phyloP scores from a whole-genome alignment of 2,113 vertebrate genomes.

The Thamnaconus septentrionalis region DNA sequence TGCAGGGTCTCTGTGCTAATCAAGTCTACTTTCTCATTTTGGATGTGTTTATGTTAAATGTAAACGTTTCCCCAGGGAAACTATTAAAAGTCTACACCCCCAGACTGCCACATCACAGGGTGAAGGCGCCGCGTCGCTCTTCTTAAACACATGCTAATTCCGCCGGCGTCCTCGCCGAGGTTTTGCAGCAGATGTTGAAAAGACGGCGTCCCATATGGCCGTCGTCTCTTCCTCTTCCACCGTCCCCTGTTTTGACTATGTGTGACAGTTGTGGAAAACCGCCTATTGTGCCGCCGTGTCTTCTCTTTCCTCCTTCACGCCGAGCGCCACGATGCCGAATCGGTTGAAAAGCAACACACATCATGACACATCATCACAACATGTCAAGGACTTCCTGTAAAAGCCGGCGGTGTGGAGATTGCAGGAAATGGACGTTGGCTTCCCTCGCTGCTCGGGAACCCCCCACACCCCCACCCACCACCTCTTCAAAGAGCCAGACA shows the following conservation, averaged over 20 bases:
- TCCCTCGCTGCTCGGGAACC: conserved; percentile 14
- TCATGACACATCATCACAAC: conserved; percentile 29
- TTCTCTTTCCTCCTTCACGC: background rate
- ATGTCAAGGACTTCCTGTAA: conserved; percentile 47
- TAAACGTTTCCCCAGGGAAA: no score
- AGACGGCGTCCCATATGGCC: no score
- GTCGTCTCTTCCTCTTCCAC: conserved; percentile 16
- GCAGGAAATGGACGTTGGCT: conserved; percentile 22
- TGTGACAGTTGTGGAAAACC: conserved; percentile 40
- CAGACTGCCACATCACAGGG: no score
- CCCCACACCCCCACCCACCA: conserved; percentile 41
- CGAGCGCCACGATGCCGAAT: conserved; percentile 24
- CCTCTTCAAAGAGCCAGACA: conserved; percentile 59
- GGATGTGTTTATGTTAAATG: no score
- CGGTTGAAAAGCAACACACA: conserved; percentile 28
- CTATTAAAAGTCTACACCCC: no score
- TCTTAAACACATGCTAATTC: no score
- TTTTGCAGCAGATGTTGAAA: no score
- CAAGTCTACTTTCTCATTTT: no score
- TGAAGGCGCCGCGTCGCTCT: no score
- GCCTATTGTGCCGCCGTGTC: conserved; percentile 19
- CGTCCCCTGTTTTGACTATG: conserved; percentile 11
- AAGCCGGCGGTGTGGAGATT: conserved; percentile 1
- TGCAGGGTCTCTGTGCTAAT: no score
- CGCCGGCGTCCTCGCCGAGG: no score